Evolutionary conservation across 2,113 vertebrate genomes (phyloP), one percentile per base, ranked within the genome.

Genomic region (Myocastor coypus): DNA sequence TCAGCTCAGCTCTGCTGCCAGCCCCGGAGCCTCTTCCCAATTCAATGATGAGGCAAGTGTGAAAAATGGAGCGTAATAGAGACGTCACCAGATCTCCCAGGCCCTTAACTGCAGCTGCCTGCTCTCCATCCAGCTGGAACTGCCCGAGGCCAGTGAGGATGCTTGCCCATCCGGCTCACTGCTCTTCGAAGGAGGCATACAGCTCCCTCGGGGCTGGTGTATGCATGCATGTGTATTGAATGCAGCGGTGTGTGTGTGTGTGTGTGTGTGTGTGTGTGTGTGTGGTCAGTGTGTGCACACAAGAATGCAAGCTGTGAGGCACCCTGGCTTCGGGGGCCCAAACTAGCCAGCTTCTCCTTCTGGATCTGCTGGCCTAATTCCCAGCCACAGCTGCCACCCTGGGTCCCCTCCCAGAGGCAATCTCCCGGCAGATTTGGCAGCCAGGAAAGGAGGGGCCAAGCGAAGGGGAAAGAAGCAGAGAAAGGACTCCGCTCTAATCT

Each of bases 361-460:
- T 92, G 69, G 95, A 98, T 97, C 97, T 97, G 98, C 98, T 98
- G 98, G 96, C 98, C 98, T 98, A 98, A 98, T 98, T 98, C 97
- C 97, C 97, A 92, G 97, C 98, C 89, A 97, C 98, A 98, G 98
- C 97, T 98, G 97, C 97, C 95, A 95, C 97, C 94, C 96, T 68
- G 64, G 73, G 68, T 96, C 95, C 93, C 91, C 59, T 97, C 97
- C 98, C 97, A 52, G 95, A 96, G 98, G 98, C 98, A 94, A 96
- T 98, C 98, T 98, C 98, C 97, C 98, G 96, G 97, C 96, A 98
- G 98, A 98, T 98, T 98, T 98, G 96, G 96, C 97, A 96, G 97
- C 69, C 17, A 9, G 52, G 92, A 95, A 64, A 87, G 97, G 97
- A 97, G 98, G 98, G 98, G 98, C 95, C 1, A 32, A 89, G 93